Evolutionary conservation across 2,113 vertebrate genomes (phyloP).

Genomic region (Gasterosteus aculeatus): DNA sequence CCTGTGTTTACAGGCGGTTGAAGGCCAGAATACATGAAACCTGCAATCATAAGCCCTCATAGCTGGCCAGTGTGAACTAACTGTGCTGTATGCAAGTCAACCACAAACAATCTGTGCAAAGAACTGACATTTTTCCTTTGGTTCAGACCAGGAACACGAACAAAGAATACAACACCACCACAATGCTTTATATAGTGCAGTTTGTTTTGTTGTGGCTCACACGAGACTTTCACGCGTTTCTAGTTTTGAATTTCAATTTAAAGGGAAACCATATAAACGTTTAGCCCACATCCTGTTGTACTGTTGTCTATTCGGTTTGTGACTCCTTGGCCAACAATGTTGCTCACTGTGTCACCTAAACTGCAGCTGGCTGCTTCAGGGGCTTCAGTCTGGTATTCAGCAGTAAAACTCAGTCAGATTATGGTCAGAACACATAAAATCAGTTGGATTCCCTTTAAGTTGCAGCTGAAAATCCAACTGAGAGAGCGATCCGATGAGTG

Average conservation of each 20-base stretch:
- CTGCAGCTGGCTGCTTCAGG: not conserved
- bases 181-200: not conserved
- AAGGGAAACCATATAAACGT: conserved; percentile 1
- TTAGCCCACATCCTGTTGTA: not conserved
- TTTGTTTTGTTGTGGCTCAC: not conserved
- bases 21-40: not conserved
- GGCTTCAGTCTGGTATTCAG: not conserved
- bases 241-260: conserved; percentile 7
- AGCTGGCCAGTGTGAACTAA: not conserved
- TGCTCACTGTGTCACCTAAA: not conserved
- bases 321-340: conserved; percentile 5
- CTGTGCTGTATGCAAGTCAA: not conserved
- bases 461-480: too few relatives aligned
- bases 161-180: not conserved
- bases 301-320: conserved; percentile 1
- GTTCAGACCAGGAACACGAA: conserved; percentile 24
- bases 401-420: not conserved
- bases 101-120: not conserved
- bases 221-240: not conserved
- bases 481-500: not conserved
- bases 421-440: not conserved
- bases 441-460: too few relatives aligned
- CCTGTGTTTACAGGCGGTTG: not conserved
- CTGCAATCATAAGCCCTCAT: not conserved
- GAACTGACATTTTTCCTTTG: not conserved